Conservation (phyloP, 2,113 vertebrate genomes). For the Coptodon bakossiorum region DNA sequence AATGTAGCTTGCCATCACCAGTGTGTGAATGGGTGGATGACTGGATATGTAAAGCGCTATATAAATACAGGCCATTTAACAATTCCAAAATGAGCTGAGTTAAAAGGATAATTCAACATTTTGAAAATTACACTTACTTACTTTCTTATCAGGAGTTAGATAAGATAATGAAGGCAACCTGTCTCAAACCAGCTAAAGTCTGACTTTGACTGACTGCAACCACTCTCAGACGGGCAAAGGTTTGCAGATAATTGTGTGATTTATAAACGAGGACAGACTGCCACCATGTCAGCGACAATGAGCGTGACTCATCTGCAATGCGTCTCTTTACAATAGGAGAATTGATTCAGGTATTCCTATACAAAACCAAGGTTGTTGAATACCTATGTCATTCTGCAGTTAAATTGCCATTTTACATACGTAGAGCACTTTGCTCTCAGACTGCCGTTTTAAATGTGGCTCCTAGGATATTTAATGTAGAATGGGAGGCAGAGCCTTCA, state of each 20-base stretch:
- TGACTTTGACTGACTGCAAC: not conserved
- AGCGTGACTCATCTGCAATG: not conserved
- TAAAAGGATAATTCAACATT: not conserved
- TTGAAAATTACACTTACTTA: not conserved
- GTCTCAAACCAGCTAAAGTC: not conserved
- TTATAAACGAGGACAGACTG: not conserved
- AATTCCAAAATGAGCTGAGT: not conserved
- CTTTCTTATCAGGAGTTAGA: not conserved
- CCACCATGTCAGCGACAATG: not conserved
- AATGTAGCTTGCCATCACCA: too few relatives aligned
- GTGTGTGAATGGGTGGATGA: too few relatives aligned
- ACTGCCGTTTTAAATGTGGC: not conserved
- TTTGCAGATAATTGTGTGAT: not conserved
- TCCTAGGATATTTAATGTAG: not conserved
- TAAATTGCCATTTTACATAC: not conserved
- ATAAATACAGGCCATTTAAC: not conserved
- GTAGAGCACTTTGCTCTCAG: not conserved
- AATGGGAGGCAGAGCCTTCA: not conserved
- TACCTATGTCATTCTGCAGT: not conserved
- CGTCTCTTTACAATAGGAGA: not conserved
- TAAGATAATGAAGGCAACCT: not conserved
- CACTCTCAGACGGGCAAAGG: not conserved
- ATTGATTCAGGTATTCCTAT: not conserved
- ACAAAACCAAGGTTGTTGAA: not conserved
- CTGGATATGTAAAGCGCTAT: too few relatives aligned